phyloP scores from a whole-genome alignment of 2,113 vertebrate genomes.

The Salvelinus sp. region DNA sequence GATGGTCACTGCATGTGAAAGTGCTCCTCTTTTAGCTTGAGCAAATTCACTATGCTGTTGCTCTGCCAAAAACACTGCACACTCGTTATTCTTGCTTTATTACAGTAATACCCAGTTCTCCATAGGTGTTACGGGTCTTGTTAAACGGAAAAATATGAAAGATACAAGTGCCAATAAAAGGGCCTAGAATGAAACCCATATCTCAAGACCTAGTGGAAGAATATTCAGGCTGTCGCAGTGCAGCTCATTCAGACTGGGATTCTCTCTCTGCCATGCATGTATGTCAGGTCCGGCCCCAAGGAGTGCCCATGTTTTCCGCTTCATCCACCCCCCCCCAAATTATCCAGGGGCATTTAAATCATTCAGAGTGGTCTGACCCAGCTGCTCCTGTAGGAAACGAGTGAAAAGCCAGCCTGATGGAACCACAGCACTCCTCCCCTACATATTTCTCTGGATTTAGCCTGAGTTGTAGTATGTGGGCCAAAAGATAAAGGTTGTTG shows the following conservation, averaged over 20 bases:
- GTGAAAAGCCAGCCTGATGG: conserved; percentile 40
- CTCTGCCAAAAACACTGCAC: too few species aligned
- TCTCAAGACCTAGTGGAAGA: not conserved
- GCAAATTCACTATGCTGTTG: too few species aligned
- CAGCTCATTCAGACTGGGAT: not conserved
- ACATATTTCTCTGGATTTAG: conserved; percentile 1
- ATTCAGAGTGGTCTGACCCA: conserved; percentile 57
- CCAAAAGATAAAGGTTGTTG: conserved; percentile 9
- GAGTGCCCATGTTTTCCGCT: conserved; percentile 40
- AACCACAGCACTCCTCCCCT: conserved; percentile 17
- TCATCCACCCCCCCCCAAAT: conserved; percentile 40
- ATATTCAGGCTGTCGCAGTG: not conserved
- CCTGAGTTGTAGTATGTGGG: conserved; percentile 10
- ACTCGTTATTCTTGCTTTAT: too few species aligned
- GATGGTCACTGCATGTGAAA: too few species aligned
- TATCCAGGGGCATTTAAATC: conserved; percentile 63
- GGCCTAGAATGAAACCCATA: too few species aligned
- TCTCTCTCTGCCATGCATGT: conserved; percentile 23
- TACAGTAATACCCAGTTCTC: too few species aligned
- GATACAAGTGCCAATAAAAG: too few species aligned
- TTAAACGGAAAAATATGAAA: too few species aligned
- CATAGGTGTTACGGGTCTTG: too few species aligned
- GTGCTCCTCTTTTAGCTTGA: too few species aligned
- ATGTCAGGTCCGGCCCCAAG: conserved; percentile 48
- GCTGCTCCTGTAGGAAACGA: conserved; percentile 43